These are phyloP conservation scores for Ceyx melanurus DNA, from an alignment of 2,113 vertebrate genomes.

Conservation along the genomic window DNA sequence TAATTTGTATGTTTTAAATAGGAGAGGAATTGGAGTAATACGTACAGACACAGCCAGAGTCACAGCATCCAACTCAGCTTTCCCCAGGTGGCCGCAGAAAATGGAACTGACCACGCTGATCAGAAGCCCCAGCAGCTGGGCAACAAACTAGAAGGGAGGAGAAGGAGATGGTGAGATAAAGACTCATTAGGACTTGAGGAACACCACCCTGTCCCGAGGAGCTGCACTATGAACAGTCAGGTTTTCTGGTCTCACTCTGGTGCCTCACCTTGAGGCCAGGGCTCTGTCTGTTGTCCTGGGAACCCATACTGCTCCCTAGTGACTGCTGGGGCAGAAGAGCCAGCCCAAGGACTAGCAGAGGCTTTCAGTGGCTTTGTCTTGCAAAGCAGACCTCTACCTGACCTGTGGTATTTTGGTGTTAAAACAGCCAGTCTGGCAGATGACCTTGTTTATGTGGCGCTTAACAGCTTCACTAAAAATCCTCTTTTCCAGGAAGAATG, in stretches of 20 bases:
- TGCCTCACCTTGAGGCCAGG: neutral
- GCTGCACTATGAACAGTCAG: accelerated
- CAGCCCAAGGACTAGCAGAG: neutral
- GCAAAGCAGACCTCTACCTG: neutral
- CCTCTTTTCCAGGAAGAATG: neutral
- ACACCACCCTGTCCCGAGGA: neutral
- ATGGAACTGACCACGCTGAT: conserved; percentile 89
- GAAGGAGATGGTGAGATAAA: neutral
- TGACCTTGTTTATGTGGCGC: neutral
- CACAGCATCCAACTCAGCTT: conserved; percentile 86
- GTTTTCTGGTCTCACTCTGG: neutral
- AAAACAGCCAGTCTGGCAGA: neutral
- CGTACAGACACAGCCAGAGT: conserved; percentile 85
- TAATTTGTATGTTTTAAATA: neutral
- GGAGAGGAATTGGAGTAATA: neutral
- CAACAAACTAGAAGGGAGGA: conserved; percentile 77
- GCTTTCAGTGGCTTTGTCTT: neutral
- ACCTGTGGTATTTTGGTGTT: neutral
- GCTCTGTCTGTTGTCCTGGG: neutral
- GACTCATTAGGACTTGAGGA: neutral
- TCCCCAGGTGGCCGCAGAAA: conserved; percentile 92
- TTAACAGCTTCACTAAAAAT: neutral
- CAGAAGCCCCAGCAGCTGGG: conserved; percentile 85
- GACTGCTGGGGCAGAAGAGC: neutral
- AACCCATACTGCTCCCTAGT: neutral